Evolutionary conservation across 2,113 vertebrate genomes (phyloP).

Genomic region (Menura novaehollandiae): DNA sequence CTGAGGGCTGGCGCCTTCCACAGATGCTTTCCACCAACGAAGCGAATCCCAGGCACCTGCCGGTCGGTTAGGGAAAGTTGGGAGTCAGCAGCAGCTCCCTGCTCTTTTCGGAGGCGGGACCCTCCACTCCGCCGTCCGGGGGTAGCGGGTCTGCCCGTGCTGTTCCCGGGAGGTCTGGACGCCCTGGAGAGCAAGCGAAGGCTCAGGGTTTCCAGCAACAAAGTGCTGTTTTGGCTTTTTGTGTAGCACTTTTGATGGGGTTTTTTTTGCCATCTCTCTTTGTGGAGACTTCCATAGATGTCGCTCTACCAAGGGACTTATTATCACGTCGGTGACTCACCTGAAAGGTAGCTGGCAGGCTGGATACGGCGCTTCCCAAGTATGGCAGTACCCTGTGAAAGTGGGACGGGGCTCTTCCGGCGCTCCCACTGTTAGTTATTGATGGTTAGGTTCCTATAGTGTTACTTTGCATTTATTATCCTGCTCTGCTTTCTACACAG

Average conservation of each 20-base stretch:
- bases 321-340: fast-evolving
- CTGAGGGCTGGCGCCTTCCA: background rate
- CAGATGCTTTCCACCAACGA: background rate
- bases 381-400: fast-evolving
- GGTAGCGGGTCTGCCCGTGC: fast-evolving
- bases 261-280: background rate
- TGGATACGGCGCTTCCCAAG: background rate
- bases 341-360: background rate
- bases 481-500: background rate
- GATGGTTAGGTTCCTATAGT: background rate
- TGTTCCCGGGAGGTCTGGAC: fast-evolving
- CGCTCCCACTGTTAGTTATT: background rate
- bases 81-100: background rate
- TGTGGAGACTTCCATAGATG: background rate
- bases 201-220: background rate
- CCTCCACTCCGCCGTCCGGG: fast-evolving
- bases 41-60: too few relatives aligned
- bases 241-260: background rate
- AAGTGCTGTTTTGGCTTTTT: background rate
- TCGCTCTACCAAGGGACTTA: background rate
- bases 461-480: background rate
- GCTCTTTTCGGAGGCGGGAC: too few relatives aligned
- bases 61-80: fast-evolving
- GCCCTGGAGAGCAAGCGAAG: too few relatives aligned
- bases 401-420: background rate